Percentiles rank a stretch among this genome's conserved stretches.
Conservation (phyloP, 2,797 vertebrate species). For the Champsocephalus gunnari region DNA sequence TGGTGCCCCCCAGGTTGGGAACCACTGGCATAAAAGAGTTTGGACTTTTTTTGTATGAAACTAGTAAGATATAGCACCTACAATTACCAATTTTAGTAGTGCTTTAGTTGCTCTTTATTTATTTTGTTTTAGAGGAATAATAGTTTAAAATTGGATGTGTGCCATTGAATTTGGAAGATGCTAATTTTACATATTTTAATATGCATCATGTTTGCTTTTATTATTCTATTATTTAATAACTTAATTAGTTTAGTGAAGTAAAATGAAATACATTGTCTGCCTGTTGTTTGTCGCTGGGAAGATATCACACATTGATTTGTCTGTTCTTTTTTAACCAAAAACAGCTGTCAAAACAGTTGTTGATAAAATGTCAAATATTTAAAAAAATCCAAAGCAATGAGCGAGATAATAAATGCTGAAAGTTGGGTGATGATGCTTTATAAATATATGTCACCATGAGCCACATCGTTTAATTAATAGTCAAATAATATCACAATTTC, state of each 20-base stretch:
- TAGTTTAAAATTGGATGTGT: neutral
- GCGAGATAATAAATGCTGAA: neutral
- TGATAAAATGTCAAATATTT: too few species aligned
- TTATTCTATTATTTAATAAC: too few species aligned
- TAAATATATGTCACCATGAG: neutral
- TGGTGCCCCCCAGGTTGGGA: too few species aligned
- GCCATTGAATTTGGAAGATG: neutral
- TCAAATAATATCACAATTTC: neutral
- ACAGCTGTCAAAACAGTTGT: neutral
- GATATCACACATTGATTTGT: neutral
- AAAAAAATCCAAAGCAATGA: neutral
- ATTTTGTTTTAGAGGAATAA: neutral
- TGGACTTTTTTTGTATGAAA: too few species aligned
- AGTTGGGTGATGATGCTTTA: slow-evolving; percentile 8
- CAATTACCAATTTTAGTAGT: too few species aligned
- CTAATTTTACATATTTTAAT: too few species aligned
- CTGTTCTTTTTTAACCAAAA: neutral
- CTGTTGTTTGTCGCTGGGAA: neutral
- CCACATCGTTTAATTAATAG: neutral
- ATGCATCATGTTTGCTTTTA: neutral
- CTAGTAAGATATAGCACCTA: too few species aligned
- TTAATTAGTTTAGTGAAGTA: neutral
- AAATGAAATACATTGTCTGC: neutral
- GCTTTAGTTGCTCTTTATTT: too few species aligned
- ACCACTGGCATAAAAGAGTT: too few species aligned